Evolutionary conservation across 2,113 vertebrate species (phyloP), one percentile per base, ranked within the genome.

Genomic region (Danionella cerebrum): DNA sequence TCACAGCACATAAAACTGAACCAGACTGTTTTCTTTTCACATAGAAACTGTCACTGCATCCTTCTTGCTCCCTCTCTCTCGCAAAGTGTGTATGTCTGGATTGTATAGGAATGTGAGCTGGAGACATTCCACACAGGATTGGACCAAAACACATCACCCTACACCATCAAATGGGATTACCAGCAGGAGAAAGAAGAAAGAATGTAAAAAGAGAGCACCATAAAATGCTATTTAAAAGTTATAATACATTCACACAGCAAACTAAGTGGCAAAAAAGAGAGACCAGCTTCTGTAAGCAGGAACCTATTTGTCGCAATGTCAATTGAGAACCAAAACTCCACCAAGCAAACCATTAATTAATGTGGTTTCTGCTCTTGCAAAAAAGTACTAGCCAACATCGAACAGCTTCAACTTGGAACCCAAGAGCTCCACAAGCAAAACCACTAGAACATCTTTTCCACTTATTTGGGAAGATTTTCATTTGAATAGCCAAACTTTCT

Each of bases 1-100:
- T 83, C 83, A 84, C 84, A 79, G 82, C 83, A 85, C 80, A 85
- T 82, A 85, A 87, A 86, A 85, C 83, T 85, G 75, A 87, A 84
- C 78, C 86, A 87, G 82, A 87, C 83, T 85, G 80, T 84, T 87
- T 76, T 74, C 73, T 72, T 74, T 65, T 65, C 67, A 64, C 74
- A 75, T 70, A 80, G 74, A 53, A 41, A 75, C 73, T 77, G 79
- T 79, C 77, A 76, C 71, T 76, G 55, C 73, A 82, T 7, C 54
- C n/a, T 36, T 19, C 48, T 42, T 36, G 1, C 64, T 18, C 75
- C 69, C 65, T 4, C 33, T 14, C 51, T 3, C 31, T 25, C 31
- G 11, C 58, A 81, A 53, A 33, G 27, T 22, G 44, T 52, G 25
- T 16, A 6, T 73, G 65, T 69, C 63, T 73, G 68, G 67, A 39